Evolutionary conservation across 2,797 vertebrate genomes (phyloP).

Genomic region (Bovichtus diacanthus): DNA sequence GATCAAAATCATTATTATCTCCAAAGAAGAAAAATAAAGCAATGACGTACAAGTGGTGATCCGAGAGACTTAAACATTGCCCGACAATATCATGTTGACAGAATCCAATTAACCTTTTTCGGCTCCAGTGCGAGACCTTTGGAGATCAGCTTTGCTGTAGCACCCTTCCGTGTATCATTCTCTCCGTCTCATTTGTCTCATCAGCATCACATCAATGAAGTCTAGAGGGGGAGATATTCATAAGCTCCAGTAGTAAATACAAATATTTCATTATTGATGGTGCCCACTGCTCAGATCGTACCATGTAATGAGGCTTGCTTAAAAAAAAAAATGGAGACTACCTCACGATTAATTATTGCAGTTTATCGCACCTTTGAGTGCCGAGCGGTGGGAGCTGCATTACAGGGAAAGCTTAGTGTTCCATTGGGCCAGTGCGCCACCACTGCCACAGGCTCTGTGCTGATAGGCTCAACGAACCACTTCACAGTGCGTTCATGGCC

Average conservation of each 20-base stretch:
- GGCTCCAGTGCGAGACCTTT: conserved; percentile 30
- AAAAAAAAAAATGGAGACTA: conserved; percentile 31
- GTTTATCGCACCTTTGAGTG: conserved; percentile 33
- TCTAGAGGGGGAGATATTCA: conserved; percentile 61
- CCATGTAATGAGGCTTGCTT: conserved; percentile 38
- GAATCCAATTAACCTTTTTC: conserved; percentile 68
- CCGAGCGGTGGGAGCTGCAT: conserved; percentile 5
- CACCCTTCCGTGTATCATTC: background rate
- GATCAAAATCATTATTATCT: conserved; percentile 32
- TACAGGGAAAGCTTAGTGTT: conserved; percentile 23
- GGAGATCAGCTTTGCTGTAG: conserved; percentile 37
- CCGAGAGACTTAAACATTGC: conserved; percentile 41
- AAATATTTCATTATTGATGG: conserved; percentile 68
- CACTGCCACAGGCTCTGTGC: conserved; percentile 30
- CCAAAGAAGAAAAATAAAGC: conserved; percentile 33
- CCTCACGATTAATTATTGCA: conserved; percentile 47
- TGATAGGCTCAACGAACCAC: conserved; percentile 39
- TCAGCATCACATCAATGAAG: conserved; percentile 47
- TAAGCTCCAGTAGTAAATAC: conserved; percentile 58
- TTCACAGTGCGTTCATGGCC: conserved; percentile 48
- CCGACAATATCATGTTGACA: conserved; percentile 42
- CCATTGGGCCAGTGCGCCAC: conserved; percentile 33
- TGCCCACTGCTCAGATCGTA: conserved; percentile 27
- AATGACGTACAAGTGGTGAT: conserved; percentile 14
- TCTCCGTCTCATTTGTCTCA: conserved; percentile 39